phyloP scores from a whole-genome alignment of 2,113 vertebrate species.

The Oreochromis tanganicae region DNA sequence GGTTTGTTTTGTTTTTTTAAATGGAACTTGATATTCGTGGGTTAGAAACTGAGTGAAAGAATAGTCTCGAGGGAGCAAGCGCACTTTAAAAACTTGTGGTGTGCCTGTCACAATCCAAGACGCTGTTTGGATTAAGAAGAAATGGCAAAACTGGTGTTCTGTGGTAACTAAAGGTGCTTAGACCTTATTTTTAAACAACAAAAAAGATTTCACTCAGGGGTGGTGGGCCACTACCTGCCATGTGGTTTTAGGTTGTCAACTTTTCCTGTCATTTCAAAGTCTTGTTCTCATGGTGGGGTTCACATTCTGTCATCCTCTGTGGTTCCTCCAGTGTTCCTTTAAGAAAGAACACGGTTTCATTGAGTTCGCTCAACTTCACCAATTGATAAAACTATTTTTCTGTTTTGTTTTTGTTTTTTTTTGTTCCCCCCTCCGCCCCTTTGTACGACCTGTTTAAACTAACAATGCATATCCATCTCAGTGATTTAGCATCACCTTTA shows the following conservation, averaged over 20 bases:
- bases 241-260: slow-evolving; percentile 15
- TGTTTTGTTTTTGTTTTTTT: not conserved
- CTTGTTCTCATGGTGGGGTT: slow-evolving; percentile 1
- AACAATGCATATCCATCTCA: slow-evolving; percentile 2
- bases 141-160: slow-evolving; percentile 27
- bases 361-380: slow-evolving; percentile 2
- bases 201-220: slow-evolving; percentile 61
- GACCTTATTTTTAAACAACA: not conserved
- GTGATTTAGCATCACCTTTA: not conserved
- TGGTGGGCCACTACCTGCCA: slow-evolving; percentile 41
- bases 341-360: not conserved
- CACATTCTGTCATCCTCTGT: slow-evolving; percentile 1
- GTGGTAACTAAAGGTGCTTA: slow-evolving; percentile 61
- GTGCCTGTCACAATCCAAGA: slow-evolving; percentile 44
- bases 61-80: slow-evolving; percentile 37
- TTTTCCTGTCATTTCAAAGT: slow-evolving; percentile 27
- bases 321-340: not conserved
- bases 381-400: not conserved
- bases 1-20: slow-evolving; percentile 7
- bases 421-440: no score
- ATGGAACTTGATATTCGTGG: slow-evolving; percentile 17
- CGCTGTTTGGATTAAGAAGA: slow-evolving; percentile 22
- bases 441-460: not conserved
- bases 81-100: slow-evolving; percentile 66
- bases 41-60: slow-evolving; percentile 1